Evolutionary conservation across 2,113 vertebrate species (phyloP).

Genomic region (Astur gentilis): DNA sequence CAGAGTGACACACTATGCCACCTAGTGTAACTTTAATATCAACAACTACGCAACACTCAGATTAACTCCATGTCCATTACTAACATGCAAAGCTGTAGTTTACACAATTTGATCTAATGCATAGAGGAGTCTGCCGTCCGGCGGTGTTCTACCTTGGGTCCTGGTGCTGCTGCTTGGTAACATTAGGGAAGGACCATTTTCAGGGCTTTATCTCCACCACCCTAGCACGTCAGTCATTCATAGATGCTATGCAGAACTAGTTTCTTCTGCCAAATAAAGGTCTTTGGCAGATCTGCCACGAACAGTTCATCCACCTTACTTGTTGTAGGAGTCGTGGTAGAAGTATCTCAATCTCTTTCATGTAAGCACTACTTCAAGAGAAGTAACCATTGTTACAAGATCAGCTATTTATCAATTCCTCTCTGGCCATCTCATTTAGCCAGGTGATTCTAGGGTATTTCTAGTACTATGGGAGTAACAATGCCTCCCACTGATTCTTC

Average conservation of each 20-base stretch:
- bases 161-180: neutral
- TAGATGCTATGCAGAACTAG: neutral
- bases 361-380: neutral
- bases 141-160: neutral
- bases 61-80: neutral
- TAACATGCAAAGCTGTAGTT: neutral
- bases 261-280: neutral
- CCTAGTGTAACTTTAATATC: neutral
- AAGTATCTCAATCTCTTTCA: neutral
- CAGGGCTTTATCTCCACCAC: neutral
- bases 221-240: neutral
- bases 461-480: neutral
- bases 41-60: neutral
- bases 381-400: neutral
- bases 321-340: neutral
- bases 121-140: neutral
- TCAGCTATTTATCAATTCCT: neutral
- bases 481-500: neutral
- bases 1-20: neutral
- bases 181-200: neutral
- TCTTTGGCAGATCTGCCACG: neutral
- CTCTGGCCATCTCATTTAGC: neutral
- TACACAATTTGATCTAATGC: neutral
- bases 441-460: neutral
- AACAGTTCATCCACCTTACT: neutral